These are phyloP conservation scores for Typhlichthys subterraneus DNA, from an alignment of 2,797 vertebrate species.

Conservation along the genomic window DNA sequence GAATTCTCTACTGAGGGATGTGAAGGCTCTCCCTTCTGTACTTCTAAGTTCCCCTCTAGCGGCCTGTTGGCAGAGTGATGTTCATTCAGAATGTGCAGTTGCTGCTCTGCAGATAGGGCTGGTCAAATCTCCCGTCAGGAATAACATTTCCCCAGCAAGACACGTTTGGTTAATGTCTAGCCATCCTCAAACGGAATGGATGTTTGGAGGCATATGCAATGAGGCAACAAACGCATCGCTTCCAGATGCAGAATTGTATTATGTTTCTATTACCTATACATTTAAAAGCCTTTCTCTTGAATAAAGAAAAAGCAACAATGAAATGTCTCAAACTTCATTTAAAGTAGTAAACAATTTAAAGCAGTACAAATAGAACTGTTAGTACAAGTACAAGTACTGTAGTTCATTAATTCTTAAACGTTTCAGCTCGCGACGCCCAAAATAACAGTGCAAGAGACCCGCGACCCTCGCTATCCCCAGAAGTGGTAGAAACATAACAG, in stretches of 20 bases:
- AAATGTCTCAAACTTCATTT: constrained; percentile 2
- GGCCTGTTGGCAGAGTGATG: constrained; percentile 62
- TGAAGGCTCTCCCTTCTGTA: constrained; percentile 58
- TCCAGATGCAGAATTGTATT: constrained; percentile 39
- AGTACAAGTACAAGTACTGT: no score
- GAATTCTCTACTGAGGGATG: constrained; percentile 71
- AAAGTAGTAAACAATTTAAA: neutral
- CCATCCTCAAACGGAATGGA: constrained; percentile 62
- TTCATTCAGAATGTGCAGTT: constrained; percentile 69
- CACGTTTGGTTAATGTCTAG: constrained; percentile 59
- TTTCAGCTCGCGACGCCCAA: no score
- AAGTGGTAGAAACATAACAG: no score
- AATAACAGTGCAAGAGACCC: no score
- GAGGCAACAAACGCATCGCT: constrained; percentile 47
- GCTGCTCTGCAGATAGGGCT: constrained; percentile 71
- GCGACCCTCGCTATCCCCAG: no score
- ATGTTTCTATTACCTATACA: constrained; percentile 35
- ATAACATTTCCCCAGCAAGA: constrained; percentile 55
- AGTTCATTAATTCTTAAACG: no score
- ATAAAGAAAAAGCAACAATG: neutral
- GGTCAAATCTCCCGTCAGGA: constrained; percentile 66
- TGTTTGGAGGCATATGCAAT: constrained; percentile 48
- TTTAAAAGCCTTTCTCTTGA: constrained; percentile 10
- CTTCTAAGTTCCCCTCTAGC: constrained; percentile 79
- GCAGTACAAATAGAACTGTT: neutral